phyloP scores from a whole-genome alignment of 2,888 invertebrate genomes.

The Schizotus pectinicornis region DNA sequence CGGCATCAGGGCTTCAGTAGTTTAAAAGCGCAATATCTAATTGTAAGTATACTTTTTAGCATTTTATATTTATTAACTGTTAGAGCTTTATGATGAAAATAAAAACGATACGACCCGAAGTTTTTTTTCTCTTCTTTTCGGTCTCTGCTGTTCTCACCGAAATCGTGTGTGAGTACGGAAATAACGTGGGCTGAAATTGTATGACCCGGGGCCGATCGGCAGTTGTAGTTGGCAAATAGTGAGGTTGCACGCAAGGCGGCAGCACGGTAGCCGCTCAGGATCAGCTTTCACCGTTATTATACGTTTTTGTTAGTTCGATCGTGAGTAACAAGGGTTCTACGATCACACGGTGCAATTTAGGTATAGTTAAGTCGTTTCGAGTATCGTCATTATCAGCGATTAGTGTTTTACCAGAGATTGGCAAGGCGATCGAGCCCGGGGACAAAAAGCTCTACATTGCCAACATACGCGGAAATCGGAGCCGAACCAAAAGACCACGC shows the following conservation, averaged over 20 bases:
- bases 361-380: constrained; percentile 29
- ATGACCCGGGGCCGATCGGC: constrained; percentile 8
- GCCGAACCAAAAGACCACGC: not conserved
- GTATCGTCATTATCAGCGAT: constrained; percentile 25
- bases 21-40: constrained; percentile 11
- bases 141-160: constrained; percentile 7
- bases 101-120: constrained; percentile 5
- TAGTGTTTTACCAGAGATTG: constrained; percentile 11
- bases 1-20: constrained; percentile 15
- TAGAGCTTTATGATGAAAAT: constrained; percentile 27
- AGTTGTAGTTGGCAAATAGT: constrained; percentile 13
- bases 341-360: constrained; percentile 47
- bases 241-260: constrained; percentile 25
- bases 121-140: not conserved
- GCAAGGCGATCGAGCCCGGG: not conserved
- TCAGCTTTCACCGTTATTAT: constrained; percentile 31
- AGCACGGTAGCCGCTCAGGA: constrained; percentile 26
- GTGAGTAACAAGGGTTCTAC: constrained; percentile 39
- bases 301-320: constrained; percentile 30
- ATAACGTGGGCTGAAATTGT: constrained; percentile 11
- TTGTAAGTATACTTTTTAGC: constrained; percentile 12
- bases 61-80: constrained; percentile 28
- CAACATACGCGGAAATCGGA: not conserved
- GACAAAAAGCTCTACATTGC: not conserved
- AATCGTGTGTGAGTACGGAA: constrained; percentile 16